Conservation (phyloP, 2,113 vertebrate genomes). For the Cranoglanis bouderius region DNA sequence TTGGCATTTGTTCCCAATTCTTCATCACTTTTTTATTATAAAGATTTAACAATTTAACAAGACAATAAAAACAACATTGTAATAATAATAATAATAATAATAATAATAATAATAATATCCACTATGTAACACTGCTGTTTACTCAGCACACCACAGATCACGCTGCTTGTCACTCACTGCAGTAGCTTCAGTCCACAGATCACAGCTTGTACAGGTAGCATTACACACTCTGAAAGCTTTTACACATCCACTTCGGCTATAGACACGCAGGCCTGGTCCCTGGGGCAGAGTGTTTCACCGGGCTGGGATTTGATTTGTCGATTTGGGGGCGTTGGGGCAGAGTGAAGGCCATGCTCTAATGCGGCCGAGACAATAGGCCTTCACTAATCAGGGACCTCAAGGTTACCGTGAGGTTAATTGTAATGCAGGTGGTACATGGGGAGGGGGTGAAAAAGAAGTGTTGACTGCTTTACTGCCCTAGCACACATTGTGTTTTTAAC, state of each 20-base stretch:
- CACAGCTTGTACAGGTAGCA: conserved; percentile 57
- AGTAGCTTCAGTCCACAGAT: not conserved
- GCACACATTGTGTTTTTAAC: conserved; percentile 82
- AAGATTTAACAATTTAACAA: too few relatives aligned
- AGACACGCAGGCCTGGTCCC: conserved; percentile 69
- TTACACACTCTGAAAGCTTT: conserved; percentile 58
- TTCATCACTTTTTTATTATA: too few relatives aligned
- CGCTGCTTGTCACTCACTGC: not conserved
- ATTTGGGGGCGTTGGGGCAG: conserved; percentile 69
- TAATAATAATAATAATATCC: too few relatives aligned
- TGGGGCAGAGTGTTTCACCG: conserved; percentile 70
- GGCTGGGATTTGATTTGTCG: conserved; percentile 83
- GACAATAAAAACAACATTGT: too few relatives aligned
- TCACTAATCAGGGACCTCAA: conserved; percentile 93
- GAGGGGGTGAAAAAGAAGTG: conserved; percentile 73
- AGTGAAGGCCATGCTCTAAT: conserved; percentile 83
- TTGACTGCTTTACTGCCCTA: conserved; percentile 84
- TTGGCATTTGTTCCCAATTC: not conserved
- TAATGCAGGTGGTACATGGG: conserved; percentile 85
- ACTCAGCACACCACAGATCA: not conserved
- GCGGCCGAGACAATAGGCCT: conserved; percentile 86
- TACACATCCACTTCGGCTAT: conserved; percentile 48
- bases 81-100: too few relatives aligned
- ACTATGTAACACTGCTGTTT: not conserved
- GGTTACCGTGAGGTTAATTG: conserved; percentile 93